phyloP scores from a whole-genome alignment of 2,797 vertebrate species.

The Rhinella marina region DNA sequence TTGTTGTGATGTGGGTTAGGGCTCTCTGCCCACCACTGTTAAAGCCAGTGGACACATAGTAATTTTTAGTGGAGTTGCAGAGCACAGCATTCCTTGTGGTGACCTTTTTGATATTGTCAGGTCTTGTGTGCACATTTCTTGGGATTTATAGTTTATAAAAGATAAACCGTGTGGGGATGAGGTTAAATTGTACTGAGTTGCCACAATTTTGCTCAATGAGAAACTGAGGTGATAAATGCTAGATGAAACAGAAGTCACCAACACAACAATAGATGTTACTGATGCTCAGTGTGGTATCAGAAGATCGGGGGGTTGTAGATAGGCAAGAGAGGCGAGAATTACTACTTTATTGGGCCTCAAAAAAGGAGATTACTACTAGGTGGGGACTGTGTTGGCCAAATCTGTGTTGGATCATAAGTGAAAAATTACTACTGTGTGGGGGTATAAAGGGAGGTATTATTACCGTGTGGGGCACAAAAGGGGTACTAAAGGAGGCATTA shows the following conservation, averaged over 20 bases:
- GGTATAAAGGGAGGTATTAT: no score
- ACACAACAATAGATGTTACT: not conserved
- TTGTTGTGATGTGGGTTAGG: constrained; percentile 48
- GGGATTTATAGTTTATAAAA: not conserved
- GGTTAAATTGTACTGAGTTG: not conserved
- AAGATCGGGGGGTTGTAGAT: not conserved
- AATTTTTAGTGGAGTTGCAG: not conserved
- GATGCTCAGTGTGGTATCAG: no score
- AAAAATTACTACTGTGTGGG: no score
- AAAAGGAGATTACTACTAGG: no score
- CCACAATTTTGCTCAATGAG: not conserved
- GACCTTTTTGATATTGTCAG: not conserved
- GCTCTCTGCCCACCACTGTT: constrained; percentile 39
- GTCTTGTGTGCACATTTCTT: constrained; percentile 4
- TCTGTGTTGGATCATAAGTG: no score
- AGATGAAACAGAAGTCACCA: not conserved
- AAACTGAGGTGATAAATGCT: not conserved
- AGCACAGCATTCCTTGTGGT: constrained; percentile 21
- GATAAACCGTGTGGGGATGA: not conserved
- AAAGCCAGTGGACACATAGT: constrained; percentile 22
- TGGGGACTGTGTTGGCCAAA: no score
- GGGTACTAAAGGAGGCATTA: no score
- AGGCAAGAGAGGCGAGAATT: no score
- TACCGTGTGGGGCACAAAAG: no score
- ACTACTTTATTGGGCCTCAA: no score